Conservation (phyloP, 2,113 vertebrate genomes). For the Scolopax mira region DNA sequence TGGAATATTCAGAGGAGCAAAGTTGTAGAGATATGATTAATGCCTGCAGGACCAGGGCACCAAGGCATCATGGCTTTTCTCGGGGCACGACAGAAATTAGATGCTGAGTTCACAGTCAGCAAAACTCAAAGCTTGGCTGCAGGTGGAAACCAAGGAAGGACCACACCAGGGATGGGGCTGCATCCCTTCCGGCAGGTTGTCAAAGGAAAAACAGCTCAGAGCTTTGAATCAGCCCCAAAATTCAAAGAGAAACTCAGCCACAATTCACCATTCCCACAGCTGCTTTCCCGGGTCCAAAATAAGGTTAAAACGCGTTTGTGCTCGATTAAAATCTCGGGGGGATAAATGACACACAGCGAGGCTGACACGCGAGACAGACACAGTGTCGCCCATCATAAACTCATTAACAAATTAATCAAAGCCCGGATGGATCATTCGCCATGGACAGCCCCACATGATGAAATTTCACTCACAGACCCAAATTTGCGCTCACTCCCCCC, state of each 20-base stretch:
- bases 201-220: not conserved
- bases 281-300: not conserved
- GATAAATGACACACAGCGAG: not conserved
- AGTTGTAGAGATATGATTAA: not conserved
- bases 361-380: not conserved
- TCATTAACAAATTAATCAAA: constrained; percentile 58
- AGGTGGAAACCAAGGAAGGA: not conserved
- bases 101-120: not conserved
- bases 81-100: not conserved
- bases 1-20: not conserved
- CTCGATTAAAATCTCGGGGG: not conserved
- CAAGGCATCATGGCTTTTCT: not conserved
- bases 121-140: not conserved
- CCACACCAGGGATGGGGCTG: not conserved
- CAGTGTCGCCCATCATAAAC: not conserved
- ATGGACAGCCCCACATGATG: not conserved
- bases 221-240: not conserved
- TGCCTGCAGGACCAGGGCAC: not conserved
- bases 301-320: not conserved
- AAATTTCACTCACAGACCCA: not conserved
- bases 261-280: not conserved
- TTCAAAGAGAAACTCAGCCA: not conserved
- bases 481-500: not conserved
- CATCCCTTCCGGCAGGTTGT: not conserved
- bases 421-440: not conserved